Percentiles rank a stretch among this genome's conserved stretches.
phyloP scores from a whole-genome alignment of 2,113 vertebrate species.

The Heteronetta atricapilla region DNA sequence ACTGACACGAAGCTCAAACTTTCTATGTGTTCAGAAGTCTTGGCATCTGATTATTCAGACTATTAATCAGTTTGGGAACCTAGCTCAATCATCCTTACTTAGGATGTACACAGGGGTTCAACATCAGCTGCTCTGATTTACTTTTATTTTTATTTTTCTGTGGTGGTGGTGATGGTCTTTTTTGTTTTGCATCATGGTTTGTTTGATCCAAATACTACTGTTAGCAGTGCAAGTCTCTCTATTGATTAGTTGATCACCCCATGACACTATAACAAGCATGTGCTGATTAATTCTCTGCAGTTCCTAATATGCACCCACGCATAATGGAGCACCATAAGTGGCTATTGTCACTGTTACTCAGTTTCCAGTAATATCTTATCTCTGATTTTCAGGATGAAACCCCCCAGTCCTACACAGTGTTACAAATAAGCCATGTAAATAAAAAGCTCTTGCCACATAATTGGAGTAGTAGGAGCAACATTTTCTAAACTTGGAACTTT shows the following conservation, averaged over 20 bases:
- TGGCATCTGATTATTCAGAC: not conserved
- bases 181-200: not conserved
- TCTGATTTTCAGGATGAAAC: not conserved
- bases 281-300: not conserved
- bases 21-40: not conserved
- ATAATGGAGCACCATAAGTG: not conserved
- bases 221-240: not conserved
- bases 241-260: not conserved
- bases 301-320: not conserved
- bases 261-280: not conserved
- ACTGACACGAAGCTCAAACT: not conserved
- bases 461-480: not conserved
- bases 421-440: not conserved
- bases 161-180: not conserved
- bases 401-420: not conserved
- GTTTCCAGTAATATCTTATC: not conserved
- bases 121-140: not conserved
- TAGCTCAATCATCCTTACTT: not conserved
- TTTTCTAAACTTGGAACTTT: constrained; percentile 54
- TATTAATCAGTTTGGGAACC: not conserved
- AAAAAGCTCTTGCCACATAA: not conserved
- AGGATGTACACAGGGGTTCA: not conserved
- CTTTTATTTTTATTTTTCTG: not conserved
- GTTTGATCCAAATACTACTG: not conserved
- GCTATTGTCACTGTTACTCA: not conserved